Evolutionary conservation across 64 coral and sea anemone genomes (phyloP).

Genomic region (Orbicella faveolata): DNA sequence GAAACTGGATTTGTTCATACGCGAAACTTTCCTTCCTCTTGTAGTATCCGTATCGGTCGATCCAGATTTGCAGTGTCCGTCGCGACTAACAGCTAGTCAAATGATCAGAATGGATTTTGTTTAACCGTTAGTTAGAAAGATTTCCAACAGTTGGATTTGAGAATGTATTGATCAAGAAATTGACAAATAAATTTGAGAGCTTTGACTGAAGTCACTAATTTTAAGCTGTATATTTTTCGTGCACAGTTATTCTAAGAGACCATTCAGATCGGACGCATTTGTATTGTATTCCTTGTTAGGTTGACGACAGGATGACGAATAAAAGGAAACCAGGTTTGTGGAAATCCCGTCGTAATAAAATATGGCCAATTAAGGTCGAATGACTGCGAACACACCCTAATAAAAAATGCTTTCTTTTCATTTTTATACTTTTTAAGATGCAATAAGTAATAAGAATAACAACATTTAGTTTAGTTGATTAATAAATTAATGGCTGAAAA

Average conservation of each 20-base stretch:
- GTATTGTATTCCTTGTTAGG: neutral
- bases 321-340: neutral
- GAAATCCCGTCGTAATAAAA: neutral
- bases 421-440: neutral
- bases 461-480: neutral
- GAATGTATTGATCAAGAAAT: neutral
- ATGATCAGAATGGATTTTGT: neutral
- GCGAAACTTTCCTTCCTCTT: neutral
- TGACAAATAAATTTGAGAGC: neutral
- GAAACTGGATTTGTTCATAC: neutral
- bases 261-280: neutral
- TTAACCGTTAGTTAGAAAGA: neutral
- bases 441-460: too few relatives aligned
- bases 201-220: neutral
- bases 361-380: slow-evolving; percentile 7
- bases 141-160: neutral
- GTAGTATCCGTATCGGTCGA: neutral
- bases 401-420: neutral
- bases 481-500: neutral
- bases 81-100: neutral
- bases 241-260: neutral
- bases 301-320: neutral
- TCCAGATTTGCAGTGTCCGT: neutral
- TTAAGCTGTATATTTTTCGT: neutral
- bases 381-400: neutral